A percentile compares a stretch with the other conserved stretches of the same genome.
These are phyloP conservation scores for Cephus nigrinus DNA, from an alignment of 2,888 invertebrate species.

Conservation along the genomic window DNA sequence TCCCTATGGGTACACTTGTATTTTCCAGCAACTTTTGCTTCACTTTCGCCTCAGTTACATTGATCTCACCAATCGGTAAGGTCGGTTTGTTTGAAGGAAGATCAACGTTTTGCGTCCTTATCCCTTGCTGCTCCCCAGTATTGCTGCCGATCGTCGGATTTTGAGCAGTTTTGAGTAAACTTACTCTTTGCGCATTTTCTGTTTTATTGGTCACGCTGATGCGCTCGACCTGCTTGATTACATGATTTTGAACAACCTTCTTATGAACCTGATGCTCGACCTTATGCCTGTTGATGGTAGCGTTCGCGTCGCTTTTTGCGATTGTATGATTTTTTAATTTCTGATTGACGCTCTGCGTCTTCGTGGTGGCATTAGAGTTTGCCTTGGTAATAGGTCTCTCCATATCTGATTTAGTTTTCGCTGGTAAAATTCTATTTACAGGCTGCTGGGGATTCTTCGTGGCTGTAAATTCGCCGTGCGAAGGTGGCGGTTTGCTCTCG, in stretches of 20 bases:
- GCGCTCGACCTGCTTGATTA: constrained; percentile 36
- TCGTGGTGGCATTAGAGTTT: constrained; percentile 35
- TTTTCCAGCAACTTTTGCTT: constrained; percentile 72
- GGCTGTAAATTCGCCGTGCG: constrained; percentile 19
- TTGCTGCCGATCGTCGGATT: constrained; percentile 39
- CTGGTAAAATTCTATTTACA: constrained; percentile 38
- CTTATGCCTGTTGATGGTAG: constrained; percentile 50
- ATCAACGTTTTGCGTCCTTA: constrained; percentile 27
- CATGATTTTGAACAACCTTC: constrained; percentile 52
- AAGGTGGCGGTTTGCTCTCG: constrained; percentile 18
- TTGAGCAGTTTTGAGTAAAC: constrained; percentile 49
- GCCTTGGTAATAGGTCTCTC: constrained; percentile 33
- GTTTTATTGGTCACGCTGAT: constrained; percentile 34
- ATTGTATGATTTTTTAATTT: constrained; percentile 57
- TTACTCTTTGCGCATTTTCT: constrained; percentile 52
- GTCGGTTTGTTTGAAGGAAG: constrained; percentile 39
- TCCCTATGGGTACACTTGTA: constrained; percentile 38
- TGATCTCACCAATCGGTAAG: constrained; percentile 67
- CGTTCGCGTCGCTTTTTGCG: constrained; percentile 40
- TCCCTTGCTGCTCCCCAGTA: constrained; percentile 24
- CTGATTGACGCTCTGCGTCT: constrained; percentile 43
- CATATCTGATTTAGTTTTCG: constrained; percentile 41
- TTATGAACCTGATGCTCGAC: constrained; percentile 46
- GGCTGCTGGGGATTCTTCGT: constrained; percentile 39
- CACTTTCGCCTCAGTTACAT: constrained; percentile 70